Evolutionary conservation across 2,113 vertebrate genomes (phyloP), one percentile per base, ranked within the genome.

Genomic region (Psilopogon haemacephalus): DNA sequence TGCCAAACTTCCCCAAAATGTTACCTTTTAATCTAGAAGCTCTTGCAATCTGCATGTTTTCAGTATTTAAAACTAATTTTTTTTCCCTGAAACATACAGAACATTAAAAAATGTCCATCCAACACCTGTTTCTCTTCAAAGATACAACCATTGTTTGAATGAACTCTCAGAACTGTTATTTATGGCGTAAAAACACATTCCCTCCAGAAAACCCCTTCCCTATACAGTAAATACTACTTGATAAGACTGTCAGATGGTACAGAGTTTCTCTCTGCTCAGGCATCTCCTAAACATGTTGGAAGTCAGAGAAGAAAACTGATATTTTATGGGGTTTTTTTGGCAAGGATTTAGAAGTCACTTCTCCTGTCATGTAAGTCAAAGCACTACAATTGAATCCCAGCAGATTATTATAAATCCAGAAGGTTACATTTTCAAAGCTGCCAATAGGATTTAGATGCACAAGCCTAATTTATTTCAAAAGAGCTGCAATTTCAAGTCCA

Each of bases 391-490:
- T 54, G 76, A 89, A 85, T 48, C 75, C 78, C 75, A 89, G 74
- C 14, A 80, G 89, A 90, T 92, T 76, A 81, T 50, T 81, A 26
- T 30, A 81, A 88, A 88, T 84, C 75, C 78, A 74, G 35, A 59
- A 64, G 30, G 33, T 42, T 74, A 6, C 15, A 54, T 77, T 74
- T 77, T 56, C 82, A 87, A 88, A 91, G 60, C 60, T 94, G 82
- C 33, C 91, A 74, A 71, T 42, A 27, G 52, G 84, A 92, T 94
- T 94, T 64, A 87, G 71, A 80, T 44, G 37, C 52, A 91, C 38
- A 74, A 26, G 16, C 11, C 84, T 56, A 37, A 72, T 70, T 77
- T 76, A 63, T 71, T 86, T 60, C 68, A 80, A 68, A 74, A 60
- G 40, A 92, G 50, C 10, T 72, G 24, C 65, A 78, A 79, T 68